A percentile compares a stretch with the other conserved stretches of the same genome.
Evolutionary conservation across 2,797 vertebrate species (phyloP).

Genomic region (Arctocebus calabarensis): DNA sequence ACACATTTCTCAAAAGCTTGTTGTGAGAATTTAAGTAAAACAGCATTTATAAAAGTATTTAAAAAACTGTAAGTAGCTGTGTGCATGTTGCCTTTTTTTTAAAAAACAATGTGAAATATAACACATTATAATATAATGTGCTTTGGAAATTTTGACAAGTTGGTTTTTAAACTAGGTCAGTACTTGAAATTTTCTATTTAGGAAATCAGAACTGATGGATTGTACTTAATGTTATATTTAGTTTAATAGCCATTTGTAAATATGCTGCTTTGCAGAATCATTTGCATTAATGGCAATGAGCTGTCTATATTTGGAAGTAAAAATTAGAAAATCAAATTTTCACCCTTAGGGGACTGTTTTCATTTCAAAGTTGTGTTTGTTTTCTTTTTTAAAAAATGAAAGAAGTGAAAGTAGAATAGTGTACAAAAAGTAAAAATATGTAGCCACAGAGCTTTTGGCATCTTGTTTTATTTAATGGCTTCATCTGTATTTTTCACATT

Average conservation of each 20-base stretch:
- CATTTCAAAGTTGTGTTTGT: conserved; percentile 41
- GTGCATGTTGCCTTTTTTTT: background rate
- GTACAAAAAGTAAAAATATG: conserved; percentile 24
- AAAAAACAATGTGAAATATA: background rate
- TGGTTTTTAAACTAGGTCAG: conserved; percentile 75
- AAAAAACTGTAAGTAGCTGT: conserved; percentile 17
- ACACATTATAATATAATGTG: too few species aligned
- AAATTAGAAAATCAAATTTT: conserved; percentile 67
- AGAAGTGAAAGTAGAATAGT: conserved; percentile 38
- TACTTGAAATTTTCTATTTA: conserved; percentile 64
- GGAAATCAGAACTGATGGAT: conserved; percentile 54
- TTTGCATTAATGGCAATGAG: conserved; percentile 69
- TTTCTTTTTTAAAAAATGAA: background rate
- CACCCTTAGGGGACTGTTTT: conserved; percentile 61
- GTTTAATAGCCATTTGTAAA: conserved; percentile 66
- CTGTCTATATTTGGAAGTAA: conserved; percentile 70
- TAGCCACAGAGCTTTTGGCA: background rate
- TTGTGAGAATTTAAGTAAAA: conserved; percentile 45
- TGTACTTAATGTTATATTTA: conserved; percentile 70
- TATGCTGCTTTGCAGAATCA: conserved; percentile 67
- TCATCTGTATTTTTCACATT: background rate
- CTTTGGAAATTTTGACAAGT: conserved; percentile 65
- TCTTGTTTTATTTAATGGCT: conserved; percentile 30
- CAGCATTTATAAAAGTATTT: background rate
- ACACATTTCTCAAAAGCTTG: conserved; percentile 27